Base-by-base conservation (phyloP, 2,797 vertebrate species). In the Pipistrellus kuhlii region DNA sequence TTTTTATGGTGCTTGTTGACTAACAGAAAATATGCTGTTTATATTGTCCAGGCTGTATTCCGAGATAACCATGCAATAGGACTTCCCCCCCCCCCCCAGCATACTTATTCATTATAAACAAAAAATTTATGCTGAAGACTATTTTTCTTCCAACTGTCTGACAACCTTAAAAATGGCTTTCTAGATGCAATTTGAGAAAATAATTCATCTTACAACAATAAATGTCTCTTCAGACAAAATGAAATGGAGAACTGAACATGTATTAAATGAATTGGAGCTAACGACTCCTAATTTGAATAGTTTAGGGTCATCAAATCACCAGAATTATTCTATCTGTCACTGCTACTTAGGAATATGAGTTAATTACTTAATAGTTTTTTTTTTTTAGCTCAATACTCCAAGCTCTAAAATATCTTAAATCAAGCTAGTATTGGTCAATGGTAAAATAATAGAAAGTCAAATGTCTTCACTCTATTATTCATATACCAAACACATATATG, bases 161-260 rank as follows among this genome's bases (percentile, higher is more conserved):
- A 80, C 55, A 92, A 55, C 35, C 80, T 94, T 95, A 90, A 93
- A 55, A 95, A 95, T 94, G 35, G 6, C 20, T 95, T 95, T 92
- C 62, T 92, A 95, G 72, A 82, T 92, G 18, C 3, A 72, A 66
- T 85, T 88, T 94, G 78, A 95, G 69, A 64, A 95, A 96, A 95
- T 90, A 90, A 93, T 96, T 96, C 20, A 87, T 95, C 66, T 91
- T 92, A 77, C 27, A 92, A 90, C 38, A 95, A 88, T 85, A 88
- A 82, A 93, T 93, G 20, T 73, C 93, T 62, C 41, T 95, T 88
- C 23, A 80, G 68, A 90, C 59, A 90, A 95, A 90, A 81, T 64
- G 27, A 94, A 95, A 95, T 92, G 21, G 55, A 87, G 59, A 85
- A 44, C 55, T 66, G 84, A 91, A 88, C 66, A 88, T 85, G 38